A percentile compares a stretch with the other conserved stretches of the same genome.
Evolutionary conservation across 2,888 invertebrate species (phyloP).

Genomic region (Ormyrus rosae): DNA sequence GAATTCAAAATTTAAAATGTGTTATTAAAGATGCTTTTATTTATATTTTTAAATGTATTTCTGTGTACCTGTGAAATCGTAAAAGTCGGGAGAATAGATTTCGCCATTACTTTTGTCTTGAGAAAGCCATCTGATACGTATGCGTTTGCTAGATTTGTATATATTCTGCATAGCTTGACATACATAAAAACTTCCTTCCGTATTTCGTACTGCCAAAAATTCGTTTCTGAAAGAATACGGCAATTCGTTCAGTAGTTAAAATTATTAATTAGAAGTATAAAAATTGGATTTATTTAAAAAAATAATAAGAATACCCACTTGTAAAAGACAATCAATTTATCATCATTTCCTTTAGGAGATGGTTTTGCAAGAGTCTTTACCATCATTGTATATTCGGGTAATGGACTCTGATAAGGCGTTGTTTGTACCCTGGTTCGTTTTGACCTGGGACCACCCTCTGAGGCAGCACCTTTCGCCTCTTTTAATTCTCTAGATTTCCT

Average conservation of each 20-base stretch:
- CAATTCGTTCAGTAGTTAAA: neutral
- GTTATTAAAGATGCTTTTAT: neutral
- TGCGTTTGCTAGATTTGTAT: slow-evolving; percentile 88
- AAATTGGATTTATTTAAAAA: no score
- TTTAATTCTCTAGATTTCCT: slow-evolving; percentile 72
- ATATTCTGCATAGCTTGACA: slow-evolving; percentile 95
- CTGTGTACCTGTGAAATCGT: slow-evolving; percentile 86
- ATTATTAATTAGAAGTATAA: neutral
- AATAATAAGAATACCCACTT: slow-evolving; percentile 77
- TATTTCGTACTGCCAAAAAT: slow-evolving; percentile 93
- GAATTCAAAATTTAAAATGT: slow-evolving; percentile 53
- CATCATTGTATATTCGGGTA: slow-evolving; percentile 88
- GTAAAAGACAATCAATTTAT: slow-evolving; percentile 91
- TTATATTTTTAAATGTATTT: neutral
- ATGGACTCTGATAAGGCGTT: slow-evolving; percentile 89
- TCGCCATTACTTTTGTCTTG: slow-evolving; percentile 84
- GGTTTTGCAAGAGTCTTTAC: slow-evolving; percentile 84
- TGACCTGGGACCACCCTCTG: slow-evolving; percentile 74
- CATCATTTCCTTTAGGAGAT: slow-evolving; percentile 81
- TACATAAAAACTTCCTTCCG: slow-evolving; percentile 91
- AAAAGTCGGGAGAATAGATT: slow-evolving; percentile 92
- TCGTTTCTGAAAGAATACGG: slow-evolving; percentile 81
- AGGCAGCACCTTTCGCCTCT: slow-evolving; percentile 66
- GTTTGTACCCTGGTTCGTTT: slow-evolving; percentile 82
- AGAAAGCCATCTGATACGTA: slow-evolving; percentile 93